phyloP scores from a whole-genome alignment of 2,113 vertebrate genomes.

The Bucco capensis region DNA sequence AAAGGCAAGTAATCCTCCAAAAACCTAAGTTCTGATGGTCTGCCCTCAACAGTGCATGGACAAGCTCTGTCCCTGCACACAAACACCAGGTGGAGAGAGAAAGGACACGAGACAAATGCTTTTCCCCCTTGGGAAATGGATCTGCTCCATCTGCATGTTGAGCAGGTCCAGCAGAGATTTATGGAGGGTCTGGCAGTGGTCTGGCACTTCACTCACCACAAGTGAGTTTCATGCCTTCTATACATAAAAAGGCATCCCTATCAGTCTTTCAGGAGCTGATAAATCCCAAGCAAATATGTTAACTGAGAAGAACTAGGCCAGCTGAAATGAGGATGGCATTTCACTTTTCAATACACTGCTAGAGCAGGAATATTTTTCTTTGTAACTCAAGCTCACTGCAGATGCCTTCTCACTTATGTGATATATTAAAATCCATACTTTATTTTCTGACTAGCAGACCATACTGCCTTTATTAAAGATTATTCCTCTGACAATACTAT shows the following conservation, averaged over 20 bases:
- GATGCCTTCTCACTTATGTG: not conserved
- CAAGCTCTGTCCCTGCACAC: not conserved
- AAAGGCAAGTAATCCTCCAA: not conserved
- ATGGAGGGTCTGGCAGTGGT: not conserved
- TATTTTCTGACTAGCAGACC: slow-evolving; percentile 2
- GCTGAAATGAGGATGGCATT: not conserved
- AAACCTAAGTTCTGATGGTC: not conserved
- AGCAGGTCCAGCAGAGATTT: not conserved
- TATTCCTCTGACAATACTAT: not conserved
- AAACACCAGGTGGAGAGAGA: not conserved
- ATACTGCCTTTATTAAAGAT: slow-evolving; percentile 25
- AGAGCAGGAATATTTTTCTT: not conserved
- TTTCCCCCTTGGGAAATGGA: not conserved
- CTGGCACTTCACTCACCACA: not conserved
- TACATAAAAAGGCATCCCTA: not conserved
- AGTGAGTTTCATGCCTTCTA: too few species aligned
- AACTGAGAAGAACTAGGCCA: not conserved
- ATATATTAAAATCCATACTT: not conserved
- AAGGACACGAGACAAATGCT: not conserved
- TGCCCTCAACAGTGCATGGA: not conserved
- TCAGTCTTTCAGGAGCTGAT: not conserved
- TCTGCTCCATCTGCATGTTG: not conserved
- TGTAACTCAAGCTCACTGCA: not conserved
- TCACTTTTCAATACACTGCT: not conserved
- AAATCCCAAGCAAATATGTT: not conserved